phyloP scores from a whole-genome alignment of 1,140 invertebrate genomes.

The Yoshiicerus persimilis region DNA sequence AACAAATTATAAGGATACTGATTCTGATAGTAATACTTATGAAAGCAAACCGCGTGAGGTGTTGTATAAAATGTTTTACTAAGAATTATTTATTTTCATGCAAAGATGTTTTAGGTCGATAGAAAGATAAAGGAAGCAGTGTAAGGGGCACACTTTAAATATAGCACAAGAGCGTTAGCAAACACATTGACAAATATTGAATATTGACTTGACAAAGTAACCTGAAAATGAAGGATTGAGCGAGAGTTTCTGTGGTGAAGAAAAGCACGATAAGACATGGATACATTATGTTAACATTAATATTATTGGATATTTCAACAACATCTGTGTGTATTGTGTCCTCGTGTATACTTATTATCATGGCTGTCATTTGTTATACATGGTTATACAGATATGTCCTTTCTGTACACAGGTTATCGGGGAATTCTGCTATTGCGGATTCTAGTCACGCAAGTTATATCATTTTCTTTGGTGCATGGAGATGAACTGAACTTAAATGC shows the following conservation, averaged over 20 bases:
- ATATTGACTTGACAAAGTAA: background rate
- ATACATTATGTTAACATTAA: background rate
- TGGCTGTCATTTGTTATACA: too few species aligned
- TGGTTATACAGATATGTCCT: too few species aligned
- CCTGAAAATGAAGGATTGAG: background rate
- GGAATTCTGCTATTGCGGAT: background rate
- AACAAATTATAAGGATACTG: too few species aligned
- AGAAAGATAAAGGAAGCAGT: too few species aligned
- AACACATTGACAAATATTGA: background rate
- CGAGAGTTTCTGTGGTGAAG: background rate
- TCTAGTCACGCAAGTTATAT: background rate
- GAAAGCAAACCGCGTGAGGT: too few species aligned
- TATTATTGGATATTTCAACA: background rate
- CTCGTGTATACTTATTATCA: background rate
- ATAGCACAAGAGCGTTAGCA: background rate
- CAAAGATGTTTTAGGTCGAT: too few species aligned
- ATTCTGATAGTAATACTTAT: too few species aligned
- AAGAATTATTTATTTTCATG: too few species aligned
- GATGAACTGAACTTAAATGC: background rate
- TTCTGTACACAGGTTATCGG: background rate
- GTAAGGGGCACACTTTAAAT: too few species aligned
- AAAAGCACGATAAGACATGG: background rate
- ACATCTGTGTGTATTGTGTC: background rate
- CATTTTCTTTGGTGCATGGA: background rate
- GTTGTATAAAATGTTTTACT: too few species aligned